Base-by-base conservation (phyloP, 2,113 vertebrate genomes). In the Eubucco bourcierii region DNA sequence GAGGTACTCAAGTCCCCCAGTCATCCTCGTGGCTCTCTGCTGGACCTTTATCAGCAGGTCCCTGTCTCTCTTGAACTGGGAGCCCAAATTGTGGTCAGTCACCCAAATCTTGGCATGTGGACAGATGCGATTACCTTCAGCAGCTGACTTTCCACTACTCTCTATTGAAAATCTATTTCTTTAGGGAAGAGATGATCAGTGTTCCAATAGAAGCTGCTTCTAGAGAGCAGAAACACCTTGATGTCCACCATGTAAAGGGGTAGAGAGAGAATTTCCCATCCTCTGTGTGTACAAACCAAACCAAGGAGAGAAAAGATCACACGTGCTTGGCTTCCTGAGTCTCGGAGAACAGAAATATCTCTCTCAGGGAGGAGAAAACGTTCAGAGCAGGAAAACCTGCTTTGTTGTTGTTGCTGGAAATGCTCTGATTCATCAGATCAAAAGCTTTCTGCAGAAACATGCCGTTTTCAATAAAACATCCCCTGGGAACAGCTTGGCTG, bases 321-420 rank as follows among this genome's bases (percentile, higher is more conserved):
- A 2, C 1, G 9, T 75, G 11, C 55, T 77, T 53, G 68, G 55
- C 44, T 79, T 80, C 46, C 44, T 75, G 34, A n/a, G 31, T 37
- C 60, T 37, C 29, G 47, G 24, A 79, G 37, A 76, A 44, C 70
- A 85, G 65, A 87, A 83, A 39, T n/a, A 5, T 60, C 16, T 88
- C 47, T 92, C 33, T 59, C 15, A 27, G 50, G 39, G 80, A 92
- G 83, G 74, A 76, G 10, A 79, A 92, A 87, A 85, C 16, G 56
- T 76, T 94, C 78, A 82, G 74, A 89, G 82, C 63, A 63, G 63
- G 66, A 84, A 90, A 94, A 61, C 31, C 25, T 90, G 76, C 37
- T 95, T 85, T 94, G 74, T 90, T 95, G 44, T 55, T 74, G 80
- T 87, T 93, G 41, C 83, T 90, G 71, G 66, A 88, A 93, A 77